Evolutionary conservation across 1,140 invertebrate species (phyloP).

Genomic region (Ips typographus): DNA sequence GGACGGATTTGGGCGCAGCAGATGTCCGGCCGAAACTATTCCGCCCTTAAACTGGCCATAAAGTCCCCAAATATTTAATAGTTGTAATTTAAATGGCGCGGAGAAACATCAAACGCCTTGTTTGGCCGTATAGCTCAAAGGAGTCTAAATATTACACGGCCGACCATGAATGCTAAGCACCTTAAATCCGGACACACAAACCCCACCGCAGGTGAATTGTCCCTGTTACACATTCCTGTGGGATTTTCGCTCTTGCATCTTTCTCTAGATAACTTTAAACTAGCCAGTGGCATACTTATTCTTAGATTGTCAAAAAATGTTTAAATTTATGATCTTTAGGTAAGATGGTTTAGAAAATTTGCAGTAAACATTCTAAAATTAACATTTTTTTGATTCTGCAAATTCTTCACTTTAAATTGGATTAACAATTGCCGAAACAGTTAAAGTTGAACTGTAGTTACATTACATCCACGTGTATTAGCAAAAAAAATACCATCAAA

Average conservation of each 20-base stretch:
- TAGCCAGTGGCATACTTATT: neutral
- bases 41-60: too few species aligned
- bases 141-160: conserved; percentile 18
- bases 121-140: conserved; percentile 16
- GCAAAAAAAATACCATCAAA: too few species aligned
- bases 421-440: too few species aligned
- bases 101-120: conserved; percentile 17
- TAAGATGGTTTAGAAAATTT: neutral
- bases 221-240: conserved; percentile 27
- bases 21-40: too few species aligned
- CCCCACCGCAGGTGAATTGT: conserved; percentile 14
- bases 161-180: conserved; percentile 27
- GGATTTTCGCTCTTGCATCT: conserved; percentile 22
- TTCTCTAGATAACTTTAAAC: neutral
- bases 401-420: neutral
- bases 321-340: neutral
- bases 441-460: too few species aligned
- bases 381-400: neutral
- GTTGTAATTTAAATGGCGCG: conserved; percentile 8
- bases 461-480: too few species aligned
- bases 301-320: neutral
- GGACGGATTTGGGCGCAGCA: too few species aligned
- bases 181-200: conserved; percentile 18
- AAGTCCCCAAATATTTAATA: neutral
- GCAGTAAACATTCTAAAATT: neutral